Evolutionary conservation across 1,140 invertebrate genomes (phyloP).

Genomic region (Bombus balteatus): DNA sequence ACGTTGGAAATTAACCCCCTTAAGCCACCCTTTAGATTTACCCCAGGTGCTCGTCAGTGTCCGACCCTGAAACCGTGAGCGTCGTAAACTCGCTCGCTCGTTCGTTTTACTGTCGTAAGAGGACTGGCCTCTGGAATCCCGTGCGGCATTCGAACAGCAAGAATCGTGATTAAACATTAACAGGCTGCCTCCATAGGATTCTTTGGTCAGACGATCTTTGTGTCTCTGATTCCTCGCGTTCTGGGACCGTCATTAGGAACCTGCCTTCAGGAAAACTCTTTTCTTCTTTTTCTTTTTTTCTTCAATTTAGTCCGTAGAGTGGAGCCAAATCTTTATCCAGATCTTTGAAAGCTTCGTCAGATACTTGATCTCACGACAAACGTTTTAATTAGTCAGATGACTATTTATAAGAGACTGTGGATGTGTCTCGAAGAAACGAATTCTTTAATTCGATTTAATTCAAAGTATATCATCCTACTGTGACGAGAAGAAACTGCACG

Average conservation of each 20-base stretch:
- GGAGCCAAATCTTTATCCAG: too few relatives aligned
- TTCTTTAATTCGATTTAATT: too few relatives aligned
- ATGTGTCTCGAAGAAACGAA: too few relatives aligned
- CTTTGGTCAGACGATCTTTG: not conserved
- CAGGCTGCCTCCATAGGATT: conserved; percentile 44
- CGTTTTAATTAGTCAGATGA: not conserved
- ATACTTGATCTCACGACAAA: not conserved
- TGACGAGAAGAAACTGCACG: too few relatives aligned
- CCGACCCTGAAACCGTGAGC: conserved; percentile 67
- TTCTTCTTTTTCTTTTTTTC: not conserved
- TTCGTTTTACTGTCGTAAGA: conserved; percentile 67
- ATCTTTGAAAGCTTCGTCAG: not conserved
- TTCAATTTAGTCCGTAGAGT: not conserved
- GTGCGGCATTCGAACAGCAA: conserved; percentile 52
- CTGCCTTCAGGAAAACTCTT: not conserved
- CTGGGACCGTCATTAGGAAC: not conserved
- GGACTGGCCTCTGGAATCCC: conserved; percentile 53
- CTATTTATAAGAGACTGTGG: too few relatives aligned
- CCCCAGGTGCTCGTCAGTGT: conserved; percentile 71
- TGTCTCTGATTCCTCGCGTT: conserved; percentile 2
- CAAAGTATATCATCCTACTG: too few relatives aligned
- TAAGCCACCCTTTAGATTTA: conserved; percentile 65
- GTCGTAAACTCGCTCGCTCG: conserved; percentile 65
- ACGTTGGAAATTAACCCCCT: conserved; percentile 68
- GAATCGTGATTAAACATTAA: conserved; percentile 68